phyloP scores from a whole-genome alignment of 2,888 invertebrate species.

The Agriopis aurantiaria region DNA sequence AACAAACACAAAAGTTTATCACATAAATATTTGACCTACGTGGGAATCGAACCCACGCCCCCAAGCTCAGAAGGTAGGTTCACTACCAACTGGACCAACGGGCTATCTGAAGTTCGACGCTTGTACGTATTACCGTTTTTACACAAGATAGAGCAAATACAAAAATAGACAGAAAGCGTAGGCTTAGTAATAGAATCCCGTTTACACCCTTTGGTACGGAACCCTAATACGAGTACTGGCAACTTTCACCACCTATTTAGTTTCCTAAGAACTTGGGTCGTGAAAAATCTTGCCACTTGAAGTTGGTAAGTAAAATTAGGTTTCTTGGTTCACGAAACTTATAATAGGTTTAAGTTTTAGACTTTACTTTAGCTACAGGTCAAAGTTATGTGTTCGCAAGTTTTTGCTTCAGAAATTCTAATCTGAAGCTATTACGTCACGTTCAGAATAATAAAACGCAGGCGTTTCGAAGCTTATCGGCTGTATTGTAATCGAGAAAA shows the following conservation, averaged over 20 bases:
- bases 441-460: slow-evolving; percentile 18
- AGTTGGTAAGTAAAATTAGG: slow-evolving; percentile 38
- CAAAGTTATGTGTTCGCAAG: slow-evolving; percentile 34
- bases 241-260: slow-evolving; percentile 29
- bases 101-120: too few relatives aligned
- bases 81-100: too few relatives aligned
- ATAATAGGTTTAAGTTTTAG: slow-evolving; percentile 32
- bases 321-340: slow-evolving; percentile 38
- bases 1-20: too few relatives aligned
- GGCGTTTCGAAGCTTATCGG: slow-evolving; percentile 17
- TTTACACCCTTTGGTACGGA: too few relatives aligned
- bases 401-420: slow-evolving; percentile 33
- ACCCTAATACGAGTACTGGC: not conserved
- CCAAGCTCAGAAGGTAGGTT: too few relatives aligned
- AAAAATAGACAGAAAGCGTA: too few relatives aligned
- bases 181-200: too few relatives aligned
- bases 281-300: slow-evolving; percentile 39
- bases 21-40: too few relatives aligned
- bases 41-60: too few relatives aligned
- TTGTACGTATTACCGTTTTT: too few relatives aligned
- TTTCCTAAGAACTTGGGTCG: slow-evolving; percentile 28
- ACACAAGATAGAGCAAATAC: too few relatives aligned
- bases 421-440: slow-evolving; percentile 30
- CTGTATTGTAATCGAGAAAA: slow-evolving; percentile 25
- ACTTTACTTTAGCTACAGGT: slow-evolving; percentile 34